Base-by-base conservation (phyloP, 2,113 vertebrate species). In the Phaethon lepturus region DNA sequence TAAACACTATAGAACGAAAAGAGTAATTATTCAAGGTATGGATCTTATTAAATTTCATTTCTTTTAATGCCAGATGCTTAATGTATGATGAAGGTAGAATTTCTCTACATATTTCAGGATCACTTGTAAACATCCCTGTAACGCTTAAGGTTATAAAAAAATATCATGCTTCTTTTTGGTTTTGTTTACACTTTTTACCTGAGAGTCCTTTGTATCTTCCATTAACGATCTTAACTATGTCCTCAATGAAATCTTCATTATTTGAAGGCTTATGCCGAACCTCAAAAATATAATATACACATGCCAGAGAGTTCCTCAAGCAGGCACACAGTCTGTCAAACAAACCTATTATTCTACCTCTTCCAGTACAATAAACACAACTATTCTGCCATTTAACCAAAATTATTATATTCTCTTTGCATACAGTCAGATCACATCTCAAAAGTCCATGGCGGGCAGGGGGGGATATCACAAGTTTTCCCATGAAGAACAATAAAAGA, bases 161-260 rank as follows among this genome's bases (percentile, higher is more conserved):
- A 58, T 13, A 75, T 42, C 2, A 8, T 2, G 4, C 6, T 22
- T 60, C 56, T 58, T 58, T 10, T 11, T 68, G 58, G 60, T 87
- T 64, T 18, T 33, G 7, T 81, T 73, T 68, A 66, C 56, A 15
- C 11, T 69, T 59, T 33, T 98, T 98, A 99, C 99, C 99, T 98
- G 99, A 99, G 72, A 99, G 98, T 52, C 99, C 98, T 97, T 98
- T 99, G 98, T 99, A 99, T 98, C 98, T 98, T 91, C 96, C 98
- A 75, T 98, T 99, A 93, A 99, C 99, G 83, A 99, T 94, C 71
- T 98, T 98, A 17, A 99, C 98, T 31, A 99, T 98, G 79, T 99
- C 99, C 84, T 98, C 98, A 47, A 98, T 98, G 69, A 98, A 98
- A 71, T 97, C 97, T 38, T 99, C 98, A 4, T 93, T 96, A 78